These are phyloP conservation scores for Nysson spinosus DNA, from an alignment of 2,888 invertebrate genomes.

Conservation along the genomic window DNA sequence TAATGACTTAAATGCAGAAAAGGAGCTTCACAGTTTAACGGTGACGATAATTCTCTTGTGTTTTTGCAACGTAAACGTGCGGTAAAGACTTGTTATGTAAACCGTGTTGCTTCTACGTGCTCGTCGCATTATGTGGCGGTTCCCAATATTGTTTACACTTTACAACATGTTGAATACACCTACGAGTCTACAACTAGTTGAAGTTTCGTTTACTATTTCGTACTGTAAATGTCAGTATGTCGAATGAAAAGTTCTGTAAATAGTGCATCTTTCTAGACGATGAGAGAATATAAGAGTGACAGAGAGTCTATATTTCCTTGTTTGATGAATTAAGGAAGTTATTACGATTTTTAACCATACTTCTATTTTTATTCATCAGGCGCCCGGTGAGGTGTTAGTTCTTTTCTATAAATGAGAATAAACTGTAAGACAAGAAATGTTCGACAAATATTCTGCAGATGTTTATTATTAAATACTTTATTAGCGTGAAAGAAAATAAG, in stretches of 20 bases:
- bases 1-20: too few relatives aligned
- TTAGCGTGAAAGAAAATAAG: too few relatives aligned
- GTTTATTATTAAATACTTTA: too few relatives aligned
- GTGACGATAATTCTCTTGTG: background rate
- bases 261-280: constrained; percentile 14
- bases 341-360: constrained; percentile 11
- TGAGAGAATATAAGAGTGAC: background rate
- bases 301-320: constrained; percentile 23
- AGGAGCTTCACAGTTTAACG: background rate
- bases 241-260: constrained; percentile 32
- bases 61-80: too few relatives aligned
- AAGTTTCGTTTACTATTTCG: constrained; percentile 4
- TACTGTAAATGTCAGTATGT: constrained; percentile 1
- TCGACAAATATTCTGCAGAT: too few relatives aligned
- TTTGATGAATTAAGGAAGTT: constrained; percentile 19
- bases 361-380: background rate
- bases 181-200: background rate
- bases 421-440: too few relatives aligned
- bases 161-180: too few relatives aligned
- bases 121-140: too few relatives aligned
- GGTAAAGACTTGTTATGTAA: too few relatives aligned
- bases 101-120: too few relatives aligned
- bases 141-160: too few relatives aligned
- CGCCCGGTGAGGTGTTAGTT: background rate
- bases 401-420: background rate